Base-by-base conservation (phyloP, 2,888 invertebrate genomes). In the Cephalotes varians region DNA sequence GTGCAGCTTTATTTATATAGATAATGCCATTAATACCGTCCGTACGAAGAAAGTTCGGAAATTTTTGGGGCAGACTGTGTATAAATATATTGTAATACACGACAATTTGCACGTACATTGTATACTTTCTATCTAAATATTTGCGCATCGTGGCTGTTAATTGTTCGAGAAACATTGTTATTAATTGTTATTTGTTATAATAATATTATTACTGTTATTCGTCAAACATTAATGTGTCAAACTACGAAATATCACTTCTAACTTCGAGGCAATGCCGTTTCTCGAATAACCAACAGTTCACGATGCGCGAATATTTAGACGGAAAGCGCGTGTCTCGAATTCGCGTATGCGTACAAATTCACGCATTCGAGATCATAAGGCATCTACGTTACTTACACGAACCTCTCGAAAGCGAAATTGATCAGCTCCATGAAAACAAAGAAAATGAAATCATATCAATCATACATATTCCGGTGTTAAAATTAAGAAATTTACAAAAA, bases 211-310 rank as follows among this genome's bases (percentile, higher is more conserved):
- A 56, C 10, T 40, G 62, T 62, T 25, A 62, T 21, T 62, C 6
- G 21, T 62, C 25, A 62, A 62, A 62, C n/a, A 62, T 62, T 40
- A 62, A 62, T 25, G 40, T 62, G 40, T 62, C 21, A 25, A 40
- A 62, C 3, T 62, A 62, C 15, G 6, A 15, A 15, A 15, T 62
- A 62, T 62, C 60, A 60, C 60, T 15, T 62, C 15, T 40, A 62
- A 15, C 37, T 40, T 40, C 28, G 12, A 56, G 15, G 10, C 5
- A 54, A 21, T 25, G 25, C 62, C 37, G 21, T 60, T 60, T 21
- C 37, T 40, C 62, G 21, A 64, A 64, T 21, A 64, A 62, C 21
- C 21, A 37, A 40, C 25, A 25, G 15, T 64, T n/a, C 51, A 15
- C 21, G 21, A 64, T 12, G 25, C 25, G 40, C 21, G 40, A 64